Evolutionary conservation across 2,113 vertebrate genomes (phyloP).

Genomic region (Mus pahari): DNA sequence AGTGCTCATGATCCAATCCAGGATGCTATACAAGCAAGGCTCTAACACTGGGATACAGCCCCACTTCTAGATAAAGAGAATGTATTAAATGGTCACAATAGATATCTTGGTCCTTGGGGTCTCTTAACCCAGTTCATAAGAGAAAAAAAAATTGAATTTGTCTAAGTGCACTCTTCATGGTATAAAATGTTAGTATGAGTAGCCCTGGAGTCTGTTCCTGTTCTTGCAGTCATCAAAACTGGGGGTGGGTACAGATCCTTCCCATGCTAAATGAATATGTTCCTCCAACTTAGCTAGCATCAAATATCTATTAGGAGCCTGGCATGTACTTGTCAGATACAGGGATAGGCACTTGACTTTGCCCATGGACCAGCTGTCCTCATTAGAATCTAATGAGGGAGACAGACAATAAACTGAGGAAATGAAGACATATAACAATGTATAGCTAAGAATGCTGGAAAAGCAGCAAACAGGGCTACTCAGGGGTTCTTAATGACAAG

Average conservation of each 20-base stretch:
- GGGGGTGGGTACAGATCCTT: neutral
- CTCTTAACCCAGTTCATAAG: neutral
- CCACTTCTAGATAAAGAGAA: neutral
- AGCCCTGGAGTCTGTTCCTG: neutral
- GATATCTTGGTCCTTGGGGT: neutral
- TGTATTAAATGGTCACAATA: neutral
- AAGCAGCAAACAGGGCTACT: neutral
- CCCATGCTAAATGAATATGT: neutral
- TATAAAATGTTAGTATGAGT: neutral
- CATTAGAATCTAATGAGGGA: slow-evolving; percentile 21
- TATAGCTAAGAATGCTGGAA: neutral
- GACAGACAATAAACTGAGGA: neutral
- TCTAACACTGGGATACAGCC: neutral
- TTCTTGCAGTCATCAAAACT: neutral
- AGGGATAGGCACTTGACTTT: neutral
- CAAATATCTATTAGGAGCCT: slow-evolving; percentile 12
- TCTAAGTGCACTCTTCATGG: neutral
- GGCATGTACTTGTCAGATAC: neutral
- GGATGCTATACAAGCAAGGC: neutral
- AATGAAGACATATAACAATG: neutral
- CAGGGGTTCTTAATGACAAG: neutral
- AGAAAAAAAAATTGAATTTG: neutral
- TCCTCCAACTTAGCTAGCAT: neutral
- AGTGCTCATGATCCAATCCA: neutral
- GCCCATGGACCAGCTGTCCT: neutral